Evolutionary conservation across 2,888 invertebrate species (phyloP), one percentile per base, ranked within the genome.

Genomic region (Folsomia candida): DNA sequence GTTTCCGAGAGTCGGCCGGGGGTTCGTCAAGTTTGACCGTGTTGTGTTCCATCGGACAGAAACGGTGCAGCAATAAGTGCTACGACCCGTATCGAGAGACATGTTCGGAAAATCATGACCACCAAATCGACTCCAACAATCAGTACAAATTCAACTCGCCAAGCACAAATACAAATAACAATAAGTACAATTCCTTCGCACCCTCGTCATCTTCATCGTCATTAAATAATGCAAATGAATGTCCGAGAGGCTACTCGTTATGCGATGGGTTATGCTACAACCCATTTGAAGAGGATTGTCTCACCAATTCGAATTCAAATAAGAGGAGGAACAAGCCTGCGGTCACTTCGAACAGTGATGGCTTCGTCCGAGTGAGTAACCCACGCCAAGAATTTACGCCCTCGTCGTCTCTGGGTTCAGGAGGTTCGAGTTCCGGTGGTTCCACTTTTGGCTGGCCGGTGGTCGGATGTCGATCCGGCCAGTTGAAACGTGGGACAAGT

Each of bases 191-290:
- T n/a, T n/a, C n/a, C n/a, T n/a, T n/a, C n/a, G n/a, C n/a, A n/a
- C 37, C 37, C 37, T 9, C 4, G 14, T 14, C 14, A 4, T 37
- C 4, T 37, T 37, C 37, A 14, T 37, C 37, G 14, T 37, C 37
- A 9, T 37, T 14, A 9, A 37, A 14, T 14, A 4, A 14, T 37
- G 14, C 4, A 9, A 37, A 20, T 6, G 3, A 22, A 6, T 64
- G 63, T 37, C 37, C 51, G 4, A 47, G 63, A 22, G 51, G 51
- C 3, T n/a, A 64, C 2, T 29, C 20, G 25, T 18, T 64, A 20
- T 64, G 63, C n/a, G 63, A 64, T 2, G 63, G 63, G 6, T 37
- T 37, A 24, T 64, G 63, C 22, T 64, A 64, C 63, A 64, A 64
- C 22, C 63, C 63, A 2, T 37, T 20, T 14, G 37, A 22, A 2